Evolutionary conservation across 2,113 vertebrate species (phyloP), one percentile per base, ranked within the genome.

Genomic region (Tachysurus fulvidraco): DNA sequence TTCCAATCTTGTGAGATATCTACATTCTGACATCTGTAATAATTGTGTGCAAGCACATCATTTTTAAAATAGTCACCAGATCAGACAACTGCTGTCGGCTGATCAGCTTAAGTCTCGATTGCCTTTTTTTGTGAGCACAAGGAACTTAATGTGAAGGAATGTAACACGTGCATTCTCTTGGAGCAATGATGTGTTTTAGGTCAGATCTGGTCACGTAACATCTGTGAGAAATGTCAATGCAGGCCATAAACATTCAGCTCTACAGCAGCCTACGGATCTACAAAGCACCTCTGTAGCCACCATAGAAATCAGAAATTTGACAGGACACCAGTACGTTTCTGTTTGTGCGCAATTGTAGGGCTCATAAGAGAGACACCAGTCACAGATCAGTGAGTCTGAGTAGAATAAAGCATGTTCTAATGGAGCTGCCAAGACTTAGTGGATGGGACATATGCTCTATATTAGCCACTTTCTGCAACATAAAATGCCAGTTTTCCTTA

Each of bases 211-310:
- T 88, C 85, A 73, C 80, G 80, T 25, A 77, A 88, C 80, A 88
- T 87, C n/a, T 81, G 59, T 87, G 83, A 86, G 60, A 89, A 87
- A 69, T 82, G 65, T 85, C 65, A 41, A 57, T 36, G 57, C 59
- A 69, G 77, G 19, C 88, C 60, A 85, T 87, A 85, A 85, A 81
- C 60, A 81, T 86, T 80, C 65, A 82, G 60, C 82, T 89, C 55
- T 54, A 67, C 30, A 77, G 81, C 46, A 57, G 52, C 65, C n/a
- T 36, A 36, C 36, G 2, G 36, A 44, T 73, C 82, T 84, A 57
- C 78, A 82, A 78, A 83, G 55, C 76, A 64, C 23, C 14, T 11
- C 14, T 14, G 50, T 59, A 60, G 81, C 46, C 76, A 87, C n/a
- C 23, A 54, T 65, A 73, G 59, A 60, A 77, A 87, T 59, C 59